Evolutionary conservation across 1,140 invertebrate species (phyloP).

Genomic region (Chironomus striatipennis): DNA sequence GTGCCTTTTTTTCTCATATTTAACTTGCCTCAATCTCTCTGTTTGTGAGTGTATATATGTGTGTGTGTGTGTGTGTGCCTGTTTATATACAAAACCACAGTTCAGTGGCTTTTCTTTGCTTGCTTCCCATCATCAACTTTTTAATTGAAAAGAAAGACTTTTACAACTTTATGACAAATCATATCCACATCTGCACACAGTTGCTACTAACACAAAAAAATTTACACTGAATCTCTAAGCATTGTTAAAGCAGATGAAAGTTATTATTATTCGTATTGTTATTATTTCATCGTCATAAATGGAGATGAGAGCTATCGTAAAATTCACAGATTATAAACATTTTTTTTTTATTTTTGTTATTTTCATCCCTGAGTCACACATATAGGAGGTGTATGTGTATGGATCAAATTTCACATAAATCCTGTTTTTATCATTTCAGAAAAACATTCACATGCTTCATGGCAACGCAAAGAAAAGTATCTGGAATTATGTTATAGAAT

Average conservation of each 20-base stretch:
- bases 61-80: neutral
- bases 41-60: too few relatives aligned
- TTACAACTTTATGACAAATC: constrained; percentile 14
- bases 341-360: neutral
- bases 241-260: neutral
- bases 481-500: neutral
- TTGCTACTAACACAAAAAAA: neutral
- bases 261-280: neutral
- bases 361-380: neutral
- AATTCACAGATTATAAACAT: constrained; percentile 14
- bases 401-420: constrained; percentile 15
- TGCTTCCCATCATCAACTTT: constrained; percentile 1
- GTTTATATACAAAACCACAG: neutral
- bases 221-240: neutral
- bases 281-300: neutral
- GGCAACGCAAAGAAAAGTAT: neutral
- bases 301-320: neutral
- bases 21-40: neutral
- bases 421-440: neutral
- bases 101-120: neutral
- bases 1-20: neutral
- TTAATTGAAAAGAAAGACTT: constrained; percentile 9
- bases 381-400: neutral
- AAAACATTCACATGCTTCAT: neutral
- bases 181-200: neutral